Base-by-base conservation (phyloP, 2,113 vertebrate genomes). In the Gavialis gangeticus region DNA sequence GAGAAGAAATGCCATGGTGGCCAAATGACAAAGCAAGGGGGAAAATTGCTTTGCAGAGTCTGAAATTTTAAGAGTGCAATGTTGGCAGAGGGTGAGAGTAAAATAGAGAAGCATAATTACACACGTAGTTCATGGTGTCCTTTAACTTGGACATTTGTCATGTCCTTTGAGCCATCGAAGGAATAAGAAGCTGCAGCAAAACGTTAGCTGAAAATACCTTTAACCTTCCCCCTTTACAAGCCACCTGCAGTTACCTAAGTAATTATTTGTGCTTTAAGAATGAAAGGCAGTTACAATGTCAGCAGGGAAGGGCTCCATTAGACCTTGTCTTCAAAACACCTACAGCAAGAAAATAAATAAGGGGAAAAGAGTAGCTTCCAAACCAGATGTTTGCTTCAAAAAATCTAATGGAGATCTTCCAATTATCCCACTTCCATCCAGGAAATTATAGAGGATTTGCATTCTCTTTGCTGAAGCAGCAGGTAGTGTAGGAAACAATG, bases 241-340 rank as follows among this genome's bases (percentile, higher is more conserved):
- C 79, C 82, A 80, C 78, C 58, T 82, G 27, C 8, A 25, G 37
- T 86, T 92, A 91, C 27, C 25, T 62, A 92, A 94, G 64, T 57
- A 85, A 75, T 69, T 81, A 84, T 89, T 92, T 96, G 66, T 77
- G 76, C 30, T 81, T 91, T 89, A 78, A 79, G 78, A 96, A 89
- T 64, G 63, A 77, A 82, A 94, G 58, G 16, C 12, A 75, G 55
- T 22, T 79, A 66, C n/a, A 16, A 34, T 56, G 54, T 76, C 34
- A 76, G 62, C 15, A 82, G 54, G 56, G 22, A 86, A 85, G 12
- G n/a, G 28, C 21, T 91, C 8, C n/a, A 75, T 80, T 56, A 76
- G 56, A 34, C 56, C 57, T 62, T 59, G 46, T 37, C 46, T 86
- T 91, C 67, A 75, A 89, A 2, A 3, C 30, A 59, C n/a, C 5